A percentile compares a stretch with the other conserved stretches of the same genome.
phyloP scores from a whole-genome alignment of 1,140 invertebrate species.

The Sminthurinus signatus region DNA sequence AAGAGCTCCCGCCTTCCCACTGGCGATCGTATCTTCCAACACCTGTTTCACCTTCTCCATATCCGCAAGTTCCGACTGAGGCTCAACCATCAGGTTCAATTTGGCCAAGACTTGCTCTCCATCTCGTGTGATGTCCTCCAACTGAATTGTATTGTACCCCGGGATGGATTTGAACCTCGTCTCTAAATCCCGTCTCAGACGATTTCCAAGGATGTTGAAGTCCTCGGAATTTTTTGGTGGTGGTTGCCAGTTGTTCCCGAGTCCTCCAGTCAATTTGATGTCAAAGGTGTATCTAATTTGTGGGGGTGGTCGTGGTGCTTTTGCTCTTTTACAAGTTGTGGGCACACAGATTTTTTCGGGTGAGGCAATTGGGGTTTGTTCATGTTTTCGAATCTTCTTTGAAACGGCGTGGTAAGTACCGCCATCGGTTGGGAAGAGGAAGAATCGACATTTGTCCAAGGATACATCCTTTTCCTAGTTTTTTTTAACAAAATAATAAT shows the following conservation, averaged over 20 bases:
- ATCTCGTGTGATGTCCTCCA: constrained; percentile 67
- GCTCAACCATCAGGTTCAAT: constrained; percentile 36
- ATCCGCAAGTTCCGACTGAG: constrained; percentile 44
- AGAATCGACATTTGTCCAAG: constrained; percentile 66
- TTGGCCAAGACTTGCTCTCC: constrained; percentile 19
- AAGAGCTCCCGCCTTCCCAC: constrained; percentile 66
- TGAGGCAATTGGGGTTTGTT: constrained; percentile 66
- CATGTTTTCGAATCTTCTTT: constrained; percentile 79
- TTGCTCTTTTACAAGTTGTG: constrained; percentile 31
- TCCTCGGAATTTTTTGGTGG: constrained; percentile 61
- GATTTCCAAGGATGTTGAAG: constrained; percentile 64
- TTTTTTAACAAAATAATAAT: too few species aligned
- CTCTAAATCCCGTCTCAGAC: constrained; percentile 58
- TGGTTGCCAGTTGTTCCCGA: constrained; percentile 66
- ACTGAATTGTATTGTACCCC: constrained; percentile 63
- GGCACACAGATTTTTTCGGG: constrained; percentile 70
- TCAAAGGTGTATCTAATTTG: constrained; percentile 44
- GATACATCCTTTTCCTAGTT: constrained; percentile 55
- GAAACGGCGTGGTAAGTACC: constrained; percentile 73
- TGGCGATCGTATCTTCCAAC: constrained; percentile 60
- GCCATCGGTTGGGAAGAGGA: constrained; percentile 81
- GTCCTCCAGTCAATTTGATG: constrained; percentile 48
- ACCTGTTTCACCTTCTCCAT: constrained; percentile 51
- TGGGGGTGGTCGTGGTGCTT: constrained; percentile 18
- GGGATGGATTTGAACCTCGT: constrained; percentile 57